Conservation (phyloP, 53 echinoderm and acorn worm species). For the Echinometra lucunter region DNA sequence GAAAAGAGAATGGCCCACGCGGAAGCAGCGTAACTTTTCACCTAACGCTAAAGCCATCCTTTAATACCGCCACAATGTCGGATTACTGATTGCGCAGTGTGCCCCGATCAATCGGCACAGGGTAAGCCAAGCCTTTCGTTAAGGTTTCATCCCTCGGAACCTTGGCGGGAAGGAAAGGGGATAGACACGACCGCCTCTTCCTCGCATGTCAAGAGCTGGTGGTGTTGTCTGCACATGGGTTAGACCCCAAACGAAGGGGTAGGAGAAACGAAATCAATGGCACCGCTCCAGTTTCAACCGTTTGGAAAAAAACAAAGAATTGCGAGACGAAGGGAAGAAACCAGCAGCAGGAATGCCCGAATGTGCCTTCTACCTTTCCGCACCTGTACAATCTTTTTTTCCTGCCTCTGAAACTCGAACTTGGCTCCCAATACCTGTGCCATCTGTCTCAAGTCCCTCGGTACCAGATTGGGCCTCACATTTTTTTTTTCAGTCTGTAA, state of each 20-base stretch:
- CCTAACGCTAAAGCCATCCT: neutral
- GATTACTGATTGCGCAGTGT: slow-evolving; percentile 36
- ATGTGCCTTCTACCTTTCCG: neutral
- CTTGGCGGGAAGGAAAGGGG: slow-evolving; percentile 24
- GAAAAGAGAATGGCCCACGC: neutral
- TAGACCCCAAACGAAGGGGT: neutral
- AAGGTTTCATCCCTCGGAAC: slow-evolving; percentile 35
- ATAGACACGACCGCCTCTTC: neutral
- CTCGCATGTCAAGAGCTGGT: neutral
- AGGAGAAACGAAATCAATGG: slow-evolving; percentile 17
- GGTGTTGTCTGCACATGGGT: neutral
- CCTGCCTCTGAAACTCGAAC: slow-evolving; percentile 10
- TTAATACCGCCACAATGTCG: slow-evolving; percentile 23
- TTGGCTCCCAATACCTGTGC: neutral
- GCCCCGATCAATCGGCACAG: neutral
- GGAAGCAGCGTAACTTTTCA: neutral
- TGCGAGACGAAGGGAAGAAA: neutral
- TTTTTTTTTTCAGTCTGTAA: neutral
- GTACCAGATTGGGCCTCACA: neutral
- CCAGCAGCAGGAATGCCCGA: neutral
- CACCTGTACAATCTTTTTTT: slow-evolving; percentile 15
- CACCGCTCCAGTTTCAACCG: neutral
- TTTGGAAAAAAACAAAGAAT: slow-evolving; percentile 3
- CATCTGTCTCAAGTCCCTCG: neutral
- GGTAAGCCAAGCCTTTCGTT: slow-evolving; percentile 35